Base-by-base conservation (phyloP, 2,888 invertebrate species). In the Melieria picta region DNA sequence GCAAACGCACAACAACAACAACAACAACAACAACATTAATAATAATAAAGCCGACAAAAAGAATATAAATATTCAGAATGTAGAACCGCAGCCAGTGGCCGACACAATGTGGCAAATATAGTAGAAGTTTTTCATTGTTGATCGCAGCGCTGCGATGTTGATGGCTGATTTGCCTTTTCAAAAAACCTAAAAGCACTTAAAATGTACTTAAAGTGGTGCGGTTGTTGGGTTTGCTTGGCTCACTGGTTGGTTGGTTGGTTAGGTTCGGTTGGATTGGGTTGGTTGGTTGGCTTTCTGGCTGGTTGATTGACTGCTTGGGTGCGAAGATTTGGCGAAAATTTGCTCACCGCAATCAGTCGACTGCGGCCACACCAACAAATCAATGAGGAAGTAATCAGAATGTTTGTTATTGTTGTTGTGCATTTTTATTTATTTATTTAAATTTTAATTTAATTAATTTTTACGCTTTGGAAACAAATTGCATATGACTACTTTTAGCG, bases 311-410 rank as follows among this genome's bases (percentile, higher is more conserved):
- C 50, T 13, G 2, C 0, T 16, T 13, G 30, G 56, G 56, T 56
- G 56, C 13, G 45, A 45, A 65, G 48, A 30, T 45, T 56, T 9
- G 9, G 45, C 65, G 0, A 30, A 30, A 30, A 30, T 30, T 30
- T 30, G 30, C 30, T 30, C 30, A 30, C 46, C n/a, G 47, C 65
- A 57, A 57, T 57, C 56, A 65, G 65, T 65, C 57, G 30, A 30
- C 3, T 1, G 30, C 11, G 48, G 56, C 57, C 16, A 65, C 30
- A 30, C 6, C 30, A 65, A n/a, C 11, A 65, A 65, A 57, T 47
- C 56, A 47, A 65, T 65, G 65, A 65, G 65, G 65, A 65, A 65
- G 65, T 65, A 65, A 65, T 65, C 57, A 56, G 56, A 65, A 65
- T 65, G 46, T 65, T 57, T 65, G 16, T 11, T 16, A 13, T 62